Percentiles rank a stretch among this genome's conserved stretches.
Evolutionary conservation across 2,113 vertebrate genomes (phyloP).

Genomic region (Phalacrocorax brasilianus): DNA sequence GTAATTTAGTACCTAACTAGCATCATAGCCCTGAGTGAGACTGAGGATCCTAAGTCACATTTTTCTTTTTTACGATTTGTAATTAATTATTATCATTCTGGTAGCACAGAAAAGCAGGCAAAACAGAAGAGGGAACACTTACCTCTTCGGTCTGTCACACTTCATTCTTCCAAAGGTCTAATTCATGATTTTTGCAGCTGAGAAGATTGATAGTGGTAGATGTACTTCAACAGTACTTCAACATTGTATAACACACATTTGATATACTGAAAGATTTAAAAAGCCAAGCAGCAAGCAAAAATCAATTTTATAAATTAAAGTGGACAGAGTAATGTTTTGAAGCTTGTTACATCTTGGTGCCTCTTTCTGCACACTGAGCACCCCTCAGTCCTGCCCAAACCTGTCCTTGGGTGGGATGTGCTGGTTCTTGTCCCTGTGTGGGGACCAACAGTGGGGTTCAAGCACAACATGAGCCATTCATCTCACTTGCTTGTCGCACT

Average conservation of each 20-base stretch:
- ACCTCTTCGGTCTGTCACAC: neutral
- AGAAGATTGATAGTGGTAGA: neutral
- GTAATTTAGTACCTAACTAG: neutral
- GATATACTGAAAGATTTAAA: neutral
- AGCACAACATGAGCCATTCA: neutral
- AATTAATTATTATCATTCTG: neutral
- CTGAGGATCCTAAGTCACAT: neutral
- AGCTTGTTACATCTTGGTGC: neutral
- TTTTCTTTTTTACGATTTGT: neutral
- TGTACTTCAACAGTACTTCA: neutral
- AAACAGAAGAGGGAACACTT: neutral
- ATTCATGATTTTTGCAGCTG: neutral
- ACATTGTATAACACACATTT: neutral
- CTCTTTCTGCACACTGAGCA: neutral
- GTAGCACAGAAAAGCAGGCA: neutral
- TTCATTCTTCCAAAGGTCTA: neutral
- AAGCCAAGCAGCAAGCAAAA: neutral
- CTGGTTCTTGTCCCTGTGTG: neutral
- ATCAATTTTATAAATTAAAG: neutral
- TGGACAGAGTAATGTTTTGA: neutral
- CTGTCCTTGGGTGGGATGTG: neutral
- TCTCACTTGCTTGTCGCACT: neutral
- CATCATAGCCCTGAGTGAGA: neutral
- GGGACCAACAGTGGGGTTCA: neutral
- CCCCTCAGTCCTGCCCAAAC: neutral